Evolutionary conservation across 2,113 vertebrate genomes (phyloP), one percentile per base, ranked within the genome.

Genomic region (Triplophysa dalaica): DNA sequence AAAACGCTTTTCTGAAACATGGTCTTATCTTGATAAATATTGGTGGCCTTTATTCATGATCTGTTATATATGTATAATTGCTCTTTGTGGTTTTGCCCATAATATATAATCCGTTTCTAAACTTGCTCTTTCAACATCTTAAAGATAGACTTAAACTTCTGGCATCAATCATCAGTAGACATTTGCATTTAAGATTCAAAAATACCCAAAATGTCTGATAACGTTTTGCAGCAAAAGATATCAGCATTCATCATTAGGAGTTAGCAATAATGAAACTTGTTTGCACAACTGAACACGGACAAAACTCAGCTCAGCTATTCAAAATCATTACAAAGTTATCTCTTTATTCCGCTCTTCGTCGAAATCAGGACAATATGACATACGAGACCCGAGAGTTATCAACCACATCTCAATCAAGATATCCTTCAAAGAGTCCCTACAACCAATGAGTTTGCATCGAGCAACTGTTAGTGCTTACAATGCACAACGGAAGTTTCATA

Each of bases 351-450:
- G 38, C 38, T 75, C 7, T 86, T 82, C 79, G 66, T 60, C 60
- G 82, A 84, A 83, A 54, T 77, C 19, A 12, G 10, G 63, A 24
- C 63, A 79, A 22, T 58, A 62, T 69, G 48, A 50, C n/a, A 43
- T 21, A n/a, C 29, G n/a, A 19, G 21, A 76, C 21, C 41, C 2
- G 8, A 33, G 38, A 60, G 9, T 33, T 8, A 84, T 84, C 81
- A 81, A 81, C 83, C 83, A 81, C 52, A 80, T 81, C 62, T 70
- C 64, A 67, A 89, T 88, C 85, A 81, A 78, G 43, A 87, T 91
- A 76, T 78, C 68, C 82, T 8, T 1, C 41, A 33, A 60, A 21
- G 6, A 1, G 6, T 7, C 33, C 33, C 33, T 38, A 38, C 21
- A 26, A 52, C 19, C 21, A 8, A 14, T 29, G n/a, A 38, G n/a